Evolutionary conservation across 2,113 vertebrate genomes (phyloP), one percentile per base, ranked within the genome.

Genomic region (Microtus richardsoni): DNA sequence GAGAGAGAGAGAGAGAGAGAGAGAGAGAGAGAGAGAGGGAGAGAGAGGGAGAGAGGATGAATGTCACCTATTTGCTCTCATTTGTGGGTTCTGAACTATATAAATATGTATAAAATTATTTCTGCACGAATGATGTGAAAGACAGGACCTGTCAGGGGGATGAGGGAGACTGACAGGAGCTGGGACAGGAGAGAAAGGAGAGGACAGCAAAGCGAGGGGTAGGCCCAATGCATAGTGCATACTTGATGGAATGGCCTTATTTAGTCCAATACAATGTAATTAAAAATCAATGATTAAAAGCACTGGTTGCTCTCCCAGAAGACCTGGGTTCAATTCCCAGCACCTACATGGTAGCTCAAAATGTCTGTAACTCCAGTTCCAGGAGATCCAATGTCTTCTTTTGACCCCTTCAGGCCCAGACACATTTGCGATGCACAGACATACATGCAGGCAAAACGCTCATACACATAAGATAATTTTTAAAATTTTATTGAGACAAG

Each of bases 161-260:
- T 12, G 68, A 70, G n/a, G 12, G 44, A 44, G 16, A 33, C 4
- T 22, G 41, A 33, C 28, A 28, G 44, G 21, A n/a, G 41, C 4
- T 39, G 33, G 22, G 47, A 7, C 54, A 28, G 58, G 82, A 13
- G 22, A 16, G 33, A 8, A 36, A 52, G 28, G n/a, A 54, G 70
- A 26, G 2, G 11, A 12, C 0, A 22, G n/a, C 16, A 8, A 12
- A 13, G 49, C 1, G 14, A 10, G 28, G 12, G 36, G 9, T 16
- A 12, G 9, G 17, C 62, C 47, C 41, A 30, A 13, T 16, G 28
- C 41, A 47, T 6, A 22, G 0, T 21, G 60, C 33, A 36, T 7
- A 66, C 60, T 36, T 66, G 17, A 47, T 22, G 26, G 33, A 47
- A 66, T 19, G 41, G 10, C 28, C 62, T 85, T 66, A 36, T 19